Conservation (phyloP, 2,797 vertebrate species). For the Sphaeramia orbicularis region DNA sequence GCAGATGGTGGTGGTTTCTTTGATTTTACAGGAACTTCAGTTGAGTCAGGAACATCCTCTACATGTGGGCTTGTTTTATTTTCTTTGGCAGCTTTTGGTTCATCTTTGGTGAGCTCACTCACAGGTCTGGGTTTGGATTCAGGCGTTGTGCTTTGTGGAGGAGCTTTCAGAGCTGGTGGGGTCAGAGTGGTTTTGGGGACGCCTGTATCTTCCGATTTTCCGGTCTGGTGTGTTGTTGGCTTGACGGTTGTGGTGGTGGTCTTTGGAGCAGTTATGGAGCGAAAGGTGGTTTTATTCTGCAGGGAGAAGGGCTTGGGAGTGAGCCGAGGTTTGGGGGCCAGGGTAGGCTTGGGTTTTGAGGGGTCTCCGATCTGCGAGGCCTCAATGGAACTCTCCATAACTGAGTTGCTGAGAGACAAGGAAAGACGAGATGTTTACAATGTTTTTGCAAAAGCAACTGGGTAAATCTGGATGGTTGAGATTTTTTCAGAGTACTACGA, state of each 20-base stretch:
- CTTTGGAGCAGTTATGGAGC: slow-evolving; percentile 71
- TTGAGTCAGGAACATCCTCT: slow-evolving; percentile 19
- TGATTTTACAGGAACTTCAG: slow-evolving; percentile 21
- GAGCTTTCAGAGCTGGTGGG: slow-evolving; percentile 5
- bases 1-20: slow-evolving; percentile 22
- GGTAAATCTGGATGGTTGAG: slow-evolving; percentile 55
- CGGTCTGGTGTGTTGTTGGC: slow-evolving; percentile 20
- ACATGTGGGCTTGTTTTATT: slow-evolving; percentile 15
- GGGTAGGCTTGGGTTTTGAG: slow-evolving; percentile 61
- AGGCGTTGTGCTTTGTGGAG: slow-evolving; percentile 19
- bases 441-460: slow-evolving; percentile 13
- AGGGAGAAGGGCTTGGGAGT: slow-evolving; percentile 90
- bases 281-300: slow-evolving; percentile 77
- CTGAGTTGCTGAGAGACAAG: slow-evolving; percentile 49
- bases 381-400: slow-evolving; percentile 74
- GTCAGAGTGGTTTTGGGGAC: slow-evolving; percentile 13
- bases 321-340: slow-evolving; percentile 82
- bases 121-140: slow-evolving; percentile 43
- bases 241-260: background rate
- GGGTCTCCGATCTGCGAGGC: slow-evolving; percentile 38
- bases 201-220: slow-evolving; percentile 9
- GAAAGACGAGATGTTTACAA: slow-evolving; percentile 31
- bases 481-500: slow-evolving; percentile 49
- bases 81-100: slow-evolving; percentile 33
- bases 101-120: slow-evolving; percentile 21